Conservation (phyloP, 2,797 vertebrate species). For the Etheostoma perlongum region DNA sequence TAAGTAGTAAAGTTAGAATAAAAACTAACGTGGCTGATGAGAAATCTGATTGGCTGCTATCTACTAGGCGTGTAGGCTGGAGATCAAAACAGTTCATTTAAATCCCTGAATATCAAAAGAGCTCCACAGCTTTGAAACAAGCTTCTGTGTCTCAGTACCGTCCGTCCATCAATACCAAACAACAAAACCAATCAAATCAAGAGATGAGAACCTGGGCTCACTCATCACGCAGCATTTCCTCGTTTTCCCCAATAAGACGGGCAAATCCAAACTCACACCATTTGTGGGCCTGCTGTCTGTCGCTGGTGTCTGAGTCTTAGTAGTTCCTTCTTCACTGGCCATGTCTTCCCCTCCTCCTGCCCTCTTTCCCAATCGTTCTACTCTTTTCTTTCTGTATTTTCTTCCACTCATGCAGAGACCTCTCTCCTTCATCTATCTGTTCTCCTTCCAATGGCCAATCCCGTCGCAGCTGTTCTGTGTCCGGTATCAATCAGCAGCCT, state of each 20-base stretch:
- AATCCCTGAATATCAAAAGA: no score
- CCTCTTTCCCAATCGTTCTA: not conserved
- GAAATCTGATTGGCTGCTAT: no score
- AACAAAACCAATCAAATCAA: not conserved
- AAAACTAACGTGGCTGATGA: no score
- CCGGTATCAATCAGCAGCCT: conserved; percentile 36
- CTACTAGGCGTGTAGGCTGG: no score
- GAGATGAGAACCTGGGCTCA: not conserved
- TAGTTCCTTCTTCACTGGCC: conserved; percentile 26
- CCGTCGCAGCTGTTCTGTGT: not conserved
- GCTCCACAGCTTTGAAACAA: no score
- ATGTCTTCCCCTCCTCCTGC: conserved; percentile 35
- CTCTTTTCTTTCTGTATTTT: not conserved
- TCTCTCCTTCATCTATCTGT: not conserved
- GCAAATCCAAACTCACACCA: conserved; percentile 10
- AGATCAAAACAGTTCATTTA: no score
- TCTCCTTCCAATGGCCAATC: not conserved
- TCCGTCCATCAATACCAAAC: not conserved
- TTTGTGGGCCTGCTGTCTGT: no score
- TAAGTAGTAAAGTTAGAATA: no score
- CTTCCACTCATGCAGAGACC: not conserved
- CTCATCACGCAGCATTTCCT: not conserved
- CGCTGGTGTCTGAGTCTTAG: not conserved
- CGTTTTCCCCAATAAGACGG: not conserved
- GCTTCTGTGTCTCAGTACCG: not conserved